Base-by-base conservation (phyloP, 2,888 invertebrate species). In the Temnothorax ravouxi region DNA sequence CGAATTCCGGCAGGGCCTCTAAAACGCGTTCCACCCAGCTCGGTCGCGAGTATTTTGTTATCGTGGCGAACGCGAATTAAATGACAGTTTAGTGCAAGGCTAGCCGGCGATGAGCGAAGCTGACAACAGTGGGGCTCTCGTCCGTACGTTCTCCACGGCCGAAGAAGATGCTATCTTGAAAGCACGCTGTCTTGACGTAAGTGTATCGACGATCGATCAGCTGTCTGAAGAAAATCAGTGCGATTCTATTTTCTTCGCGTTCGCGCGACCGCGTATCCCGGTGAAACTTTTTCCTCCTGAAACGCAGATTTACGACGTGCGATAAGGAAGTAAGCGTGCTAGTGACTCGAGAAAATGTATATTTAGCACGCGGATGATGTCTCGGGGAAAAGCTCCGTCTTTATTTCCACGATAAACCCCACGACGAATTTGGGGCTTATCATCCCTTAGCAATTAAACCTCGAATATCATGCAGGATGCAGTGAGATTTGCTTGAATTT, bases 21-120 rank as follows among this genome's bases (percentile, higher is more conserved):
- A 86, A 90, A 91, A 91, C 85, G 88, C 83, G 50, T 44, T 66
- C 76, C 86, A 54, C 84, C 76, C 76, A 18, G 62, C 87, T 85
- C 90, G 90, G 88, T 85, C 86, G 88, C 87, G 64, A 89, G 90
- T 86, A 80, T 93, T 93, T 93, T 90, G 91, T 91, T 89, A 93
- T 91, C 93, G 90, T 89, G 90, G 87, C 88, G 47, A 47, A 88
- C 87, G 91, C 87, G 91, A 89, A 88, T 91, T 89, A 90, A 91
- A 91, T 90, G 92, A 91, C 91, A 90, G 91, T 92, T 94, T 93
- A 94, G 94, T 94, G 91, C 93, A 94, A 94, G 93, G 93, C 94
- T 94, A 93, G 93, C 88, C 90, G 91, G 93, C 92, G 93, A 93
- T 93, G 93, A 93, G 93, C 92, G 91, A 93, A 92, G 93, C 25